Percentiles rank a stretch among this genome's conserved stretches.
Evolutionary conservation across 2,113 vertebrate species (phyloP).

Genomic region (Hystrix brachyura): DNA sequence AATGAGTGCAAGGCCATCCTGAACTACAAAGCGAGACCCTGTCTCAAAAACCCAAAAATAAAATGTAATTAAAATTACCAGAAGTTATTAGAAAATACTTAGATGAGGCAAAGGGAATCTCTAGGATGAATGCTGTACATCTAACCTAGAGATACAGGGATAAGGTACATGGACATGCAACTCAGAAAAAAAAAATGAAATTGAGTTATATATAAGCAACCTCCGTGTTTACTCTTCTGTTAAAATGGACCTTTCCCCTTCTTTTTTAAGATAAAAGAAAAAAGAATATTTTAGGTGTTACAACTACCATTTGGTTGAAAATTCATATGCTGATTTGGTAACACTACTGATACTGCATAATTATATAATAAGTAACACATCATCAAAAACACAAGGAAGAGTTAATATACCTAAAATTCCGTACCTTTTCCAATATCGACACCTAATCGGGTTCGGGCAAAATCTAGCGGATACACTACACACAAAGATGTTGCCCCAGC

Average conservation of each 20-base stretch:
- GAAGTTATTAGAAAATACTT: conserved; percentile 53
- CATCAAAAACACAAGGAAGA: conserved; percentile 28
- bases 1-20: not conserved
- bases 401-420: conserved; percentile 21
- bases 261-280: conserved; percentile 1
- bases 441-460: conserved; percentile 82
- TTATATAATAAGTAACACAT: not conserved
- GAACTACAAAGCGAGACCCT: not conserved
- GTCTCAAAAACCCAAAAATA: not conserved
- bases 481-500: conserved; percentile 85
- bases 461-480: conserved; percentile 82
- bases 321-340: not conserved
- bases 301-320: not conserved
- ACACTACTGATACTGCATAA: not conserved
- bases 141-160: not conserved
- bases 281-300: not conserved
- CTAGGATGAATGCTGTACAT: not conserved
- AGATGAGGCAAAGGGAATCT: conserved; percentile 35
- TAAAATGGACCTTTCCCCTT: not conserved
- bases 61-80: not conserved
- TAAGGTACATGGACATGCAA: not conserved
- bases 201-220: not conserved
- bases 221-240: not conserved
- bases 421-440: conserved; percentile 84
- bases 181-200: not conserved